Evolutionary conservation across 2,797 vertebrate genomes (phyloP), one percentile per base, ranked within the genome.

Genomic region (Crocodylus rhombifer): DNA sequence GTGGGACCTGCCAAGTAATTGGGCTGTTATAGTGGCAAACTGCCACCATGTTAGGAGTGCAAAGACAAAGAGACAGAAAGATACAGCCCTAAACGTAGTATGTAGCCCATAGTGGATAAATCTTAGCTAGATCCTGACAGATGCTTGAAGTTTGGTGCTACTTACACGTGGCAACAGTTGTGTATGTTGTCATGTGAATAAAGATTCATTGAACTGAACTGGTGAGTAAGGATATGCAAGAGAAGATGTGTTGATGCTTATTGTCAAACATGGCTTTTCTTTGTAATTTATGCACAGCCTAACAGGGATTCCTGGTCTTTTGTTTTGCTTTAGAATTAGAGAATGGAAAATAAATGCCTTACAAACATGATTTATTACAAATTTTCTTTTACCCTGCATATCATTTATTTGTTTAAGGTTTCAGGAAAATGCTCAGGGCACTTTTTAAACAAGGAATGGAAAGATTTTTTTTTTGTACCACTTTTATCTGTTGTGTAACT

Each of bases 141-240:
- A 42, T 42, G 42, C 42, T 42, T 42, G 42, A 42, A 42, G 42
- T 42, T 42, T 42, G 42, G 42, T 42, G 42, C 7, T 42, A 63
- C 18, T 77, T 76, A 3, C 15, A 4, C 23, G 91, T 83, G 55
- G 20, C 20, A 51, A 12, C 5, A 26, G 64, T 91, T 33, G 60
- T 6, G 67, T 12, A 42, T 4, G 26, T 65, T 92, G 21, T 20
- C 26, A 33, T 71, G 69, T 42, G 75, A 94, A 63, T 55, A 82
- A 88, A 6, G 33, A 25, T 63, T 87, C 77, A 33, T 67, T 92
- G 65, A 83, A 62, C 91, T 90, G 87, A 91, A 89, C 78, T 91
- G 82, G 71, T 87, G 79, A 57, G 28, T 69, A 67, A 67, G 30
- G 20, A 3, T 77, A 65, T 85, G 62, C 14, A 82, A 61, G n/a